Conservation (phyloP, 2,113 vertebrate species). For the Xenus cinereus region DNA sequence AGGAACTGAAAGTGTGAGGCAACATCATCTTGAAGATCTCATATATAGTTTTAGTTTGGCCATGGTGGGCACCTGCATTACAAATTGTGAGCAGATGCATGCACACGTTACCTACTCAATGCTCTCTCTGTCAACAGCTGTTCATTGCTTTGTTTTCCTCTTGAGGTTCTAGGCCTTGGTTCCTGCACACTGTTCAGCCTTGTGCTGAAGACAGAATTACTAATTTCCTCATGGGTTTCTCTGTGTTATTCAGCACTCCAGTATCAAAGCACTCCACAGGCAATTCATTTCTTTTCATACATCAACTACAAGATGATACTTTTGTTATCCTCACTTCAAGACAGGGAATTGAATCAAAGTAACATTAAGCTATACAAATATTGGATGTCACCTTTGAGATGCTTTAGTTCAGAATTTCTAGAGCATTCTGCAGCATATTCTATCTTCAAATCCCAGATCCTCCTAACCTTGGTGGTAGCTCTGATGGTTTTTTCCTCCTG, state of each 20-base stretch:
- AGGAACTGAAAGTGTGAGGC: not conserved
- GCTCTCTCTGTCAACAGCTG: not conserved
- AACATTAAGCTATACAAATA: not conserved
- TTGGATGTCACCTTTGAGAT: not conserved
- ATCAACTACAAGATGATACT: not conserved
- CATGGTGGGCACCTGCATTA: not conserved
- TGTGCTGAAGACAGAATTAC: not conserved
- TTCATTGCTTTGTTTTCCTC: not conserved
- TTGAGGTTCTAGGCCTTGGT: not conserved
- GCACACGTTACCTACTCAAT: not conserved
- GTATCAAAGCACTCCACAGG: not conserved
- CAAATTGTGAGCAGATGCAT: not conserved
- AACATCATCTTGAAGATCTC: not conserved
- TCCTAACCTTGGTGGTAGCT: not conserved
- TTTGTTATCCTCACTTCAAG: not conserved
- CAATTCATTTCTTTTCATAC: not conserved
- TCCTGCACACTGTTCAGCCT: not conserved
- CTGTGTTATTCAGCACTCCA: not conserved
- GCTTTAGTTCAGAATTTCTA: not conserved
- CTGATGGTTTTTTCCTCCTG: too few species aligned
- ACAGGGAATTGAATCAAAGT: not conserved
- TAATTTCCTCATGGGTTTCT: not conserved
- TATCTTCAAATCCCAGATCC: not conserved
- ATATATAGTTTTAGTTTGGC: not conserved
- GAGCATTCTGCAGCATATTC: not conserved